Evolutionary conservation across 2,113 vertebrate species (phyloP), one percentile per base, ranked within the genome.

Genomic region (Campylomormyrus numenius): DNA sequence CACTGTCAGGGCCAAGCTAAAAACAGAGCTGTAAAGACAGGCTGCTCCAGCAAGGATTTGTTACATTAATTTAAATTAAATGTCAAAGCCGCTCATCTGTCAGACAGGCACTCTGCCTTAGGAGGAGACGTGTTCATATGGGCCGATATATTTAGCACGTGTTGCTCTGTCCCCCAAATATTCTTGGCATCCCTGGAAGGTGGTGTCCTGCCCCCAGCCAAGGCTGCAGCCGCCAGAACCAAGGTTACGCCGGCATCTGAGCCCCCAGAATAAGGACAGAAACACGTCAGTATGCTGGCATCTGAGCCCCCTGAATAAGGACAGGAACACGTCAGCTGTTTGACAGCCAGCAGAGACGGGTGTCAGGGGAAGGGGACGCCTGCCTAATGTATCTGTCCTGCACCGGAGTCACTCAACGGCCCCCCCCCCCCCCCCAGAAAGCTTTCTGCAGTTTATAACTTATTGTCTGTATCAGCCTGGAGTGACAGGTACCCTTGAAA

Each of bases 281-380:
- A 74, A 83, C 90, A 89, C 31, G 86, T 92, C 92, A 94, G 42
- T 56, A 92, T 21, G 52, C 1, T 74, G n/a, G 9, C 62, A 70
- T 70, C 24, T 70, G 62, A 70, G 62, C 62, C 66, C 0, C 42
- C 56, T 66, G 86, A 88, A 86, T 46, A 74, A 91, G 89, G 91
- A 90, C 91, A 91, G 83, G 74, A 70, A 85, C 90, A 88, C 39
- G 85, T 92, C 93, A 94, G 93, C 93, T 94, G 94, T 90, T 92
- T 70, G 89, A 48, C 77, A 35, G 17, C 39, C 11, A 89, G 46
- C 13, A 31, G 56, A 85, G 21, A 46, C 62, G 5, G 21, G 13
- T n/a, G 42, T 48, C 42, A 49, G 83, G 49, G 7, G 45, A 85
- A 21, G 83, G 31, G 13, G 70, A 39, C 31, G 31, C 10, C 11